These are phyloP conservation scores for Atrichornis clamosus DNA, from an alignment of 2,113 vertebrate genomes.

Conservation along the genomic window DNA sequence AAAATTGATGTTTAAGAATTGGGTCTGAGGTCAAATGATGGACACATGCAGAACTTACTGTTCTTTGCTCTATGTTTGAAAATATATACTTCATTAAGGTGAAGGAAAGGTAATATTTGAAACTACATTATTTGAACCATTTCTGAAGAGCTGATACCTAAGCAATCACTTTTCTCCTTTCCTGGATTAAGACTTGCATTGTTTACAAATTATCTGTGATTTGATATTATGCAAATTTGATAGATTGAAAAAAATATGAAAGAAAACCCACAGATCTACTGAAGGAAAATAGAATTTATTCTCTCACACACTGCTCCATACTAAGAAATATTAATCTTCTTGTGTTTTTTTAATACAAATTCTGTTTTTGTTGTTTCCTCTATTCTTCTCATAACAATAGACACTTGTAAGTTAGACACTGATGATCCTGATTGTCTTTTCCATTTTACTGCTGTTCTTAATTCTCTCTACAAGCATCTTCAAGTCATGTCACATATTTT, in stretches of 20 bases:
- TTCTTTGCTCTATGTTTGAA: neutral
- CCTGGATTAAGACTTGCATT: neutral
- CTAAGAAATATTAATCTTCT: neutral
- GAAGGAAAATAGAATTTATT: neutral
- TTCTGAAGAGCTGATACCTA: neutral
- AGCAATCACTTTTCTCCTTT: neutral
- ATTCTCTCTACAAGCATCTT: neutral
- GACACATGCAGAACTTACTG: neutral
- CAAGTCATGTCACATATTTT: neutral
- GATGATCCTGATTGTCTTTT: neutral
- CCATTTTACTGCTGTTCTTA: neutral
- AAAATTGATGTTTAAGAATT: rapidly evolving
- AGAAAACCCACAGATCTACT: neutral
- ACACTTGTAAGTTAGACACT: neutral
- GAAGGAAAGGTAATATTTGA: neutral
- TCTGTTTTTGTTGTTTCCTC: neutral
- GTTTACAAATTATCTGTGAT: neutral
- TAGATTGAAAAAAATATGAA: neutral
- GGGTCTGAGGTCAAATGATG: neutral
- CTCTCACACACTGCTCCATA: neutral
- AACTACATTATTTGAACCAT: neutral
- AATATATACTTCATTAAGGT: neutral
- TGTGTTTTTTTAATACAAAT: neutral
- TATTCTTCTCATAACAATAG: neutral
- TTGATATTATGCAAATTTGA: neutral